These are phyloP conservation scores for Meleagris gallopavo DNA, from an alignment of 2,113 vertebrate genomes.

Conservation along the genomic window DNA sequence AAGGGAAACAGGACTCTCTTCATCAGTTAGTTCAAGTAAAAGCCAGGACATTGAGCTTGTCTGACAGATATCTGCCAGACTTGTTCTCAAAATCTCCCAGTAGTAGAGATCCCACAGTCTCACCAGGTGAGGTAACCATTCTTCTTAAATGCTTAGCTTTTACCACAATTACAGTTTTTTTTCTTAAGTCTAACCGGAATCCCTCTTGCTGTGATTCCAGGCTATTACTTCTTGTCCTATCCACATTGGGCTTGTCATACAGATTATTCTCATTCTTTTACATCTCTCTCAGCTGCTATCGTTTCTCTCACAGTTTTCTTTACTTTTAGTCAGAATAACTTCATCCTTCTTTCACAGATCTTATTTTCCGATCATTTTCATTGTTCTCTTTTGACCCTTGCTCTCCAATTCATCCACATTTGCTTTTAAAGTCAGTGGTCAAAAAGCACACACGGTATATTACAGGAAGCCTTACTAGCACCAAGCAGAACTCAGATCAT, in stretches of 20 bases:
- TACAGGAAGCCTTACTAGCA: neutral
- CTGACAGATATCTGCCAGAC: neutral
- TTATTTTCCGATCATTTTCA: neutral
- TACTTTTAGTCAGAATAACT: neutral
- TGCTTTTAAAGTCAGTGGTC: neutral
- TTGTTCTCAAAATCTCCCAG: slow-evolving; percentile 6
- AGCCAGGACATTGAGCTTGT: neutral
- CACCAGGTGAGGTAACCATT: slow-evolving; percentile 4
- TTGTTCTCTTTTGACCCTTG: neutral
- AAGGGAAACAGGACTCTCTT: neutral
- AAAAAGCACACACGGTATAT: neutral
- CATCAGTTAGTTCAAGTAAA: neutral
- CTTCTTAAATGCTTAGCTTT: slow-evolving; percentile 30
- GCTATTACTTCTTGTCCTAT: slow-evolving; percentile 50
- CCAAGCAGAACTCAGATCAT: neutral
- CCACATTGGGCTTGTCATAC: slow-evolving; percentile 59
- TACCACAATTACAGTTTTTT: neutral
- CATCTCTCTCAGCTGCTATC: slow-evolving; percentile 4
- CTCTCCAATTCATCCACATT: neutral
- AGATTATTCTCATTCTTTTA: slow-evolving; percentile 50
- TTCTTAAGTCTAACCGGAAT: slow-evolving; percentile 34
- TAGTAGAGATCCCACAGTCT: neutral
- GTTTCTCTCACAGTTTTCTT: slow-evolving; percentile 3
- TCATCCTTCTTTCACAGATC: neutral
- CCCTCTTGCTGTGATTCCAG: slow-evolving; percentile 48